phyloP scores from a whole-genome alignment of 64 coral and sea anemone genomes.

The Dendronephthya gigantea region DNA sequence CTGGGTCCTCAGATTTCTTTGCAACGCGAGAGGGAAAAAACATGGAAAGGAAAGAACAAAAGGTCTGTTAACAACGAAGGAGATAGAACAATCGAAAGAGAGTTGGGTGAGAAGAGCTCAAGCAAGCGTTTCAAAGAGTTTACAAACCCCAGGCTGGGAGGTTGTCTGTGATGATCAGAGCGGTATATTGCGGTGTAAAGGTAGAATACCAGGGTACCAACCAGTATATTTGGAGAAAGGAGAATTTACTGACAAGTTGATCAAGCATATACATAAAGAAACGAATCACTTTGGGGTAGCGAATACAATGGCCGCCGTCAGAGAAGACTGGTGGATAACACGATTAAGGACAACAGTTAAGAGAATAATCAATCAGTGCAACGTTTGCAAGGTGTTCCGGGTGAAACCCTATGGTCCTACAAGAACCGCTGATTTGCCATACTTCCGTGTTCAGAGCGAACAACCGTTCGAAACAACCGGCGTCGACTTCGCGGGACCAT shows the following conservation, averaged over 20 bases:
- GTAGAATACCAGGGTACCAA: constrained; percentile 31
- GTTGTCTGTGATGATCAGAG: constrained; percentile 24
- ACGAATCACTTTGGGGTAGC: constrained; percentile 44
- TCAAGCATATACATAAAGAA: constrained; percentile 38
- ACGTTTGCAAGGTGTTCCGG: constrained; percentile 35
- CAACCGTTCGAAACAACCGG: constrained; percentile 38
- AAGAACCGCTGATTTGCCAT: constrained; percentile 38
- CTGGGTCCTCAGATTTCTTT: constrained; percentile 33
- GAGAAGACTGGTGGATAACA: constrained; percentile 50
- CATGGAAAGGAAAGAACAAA: not conserved
- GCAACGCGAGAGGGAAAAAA: constrained; percentile 27
- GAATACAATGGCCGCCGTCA: constrained; percentile 28
- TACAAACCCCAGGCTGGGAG: constrained; percentile 39
- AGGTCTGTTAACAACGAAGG: constrained; percentile 6
- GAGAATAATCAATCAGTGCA: constrained; percentile 27
- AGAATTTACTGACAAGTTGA: constrained; percentile 32
- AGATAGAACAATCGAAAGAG: constrained; percentile 28
- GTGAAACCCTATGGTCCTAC: constrained; percentile 26
- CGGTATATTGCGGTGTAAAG: constrained; percentile 32
- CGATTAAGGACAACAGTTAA: constrained; percentile 33
- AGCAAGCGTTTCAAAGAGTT: not conserved
- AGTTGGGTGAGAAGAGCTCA: constrained; percentile 47
- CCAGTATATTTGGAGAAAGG: constrained; percentile 42
- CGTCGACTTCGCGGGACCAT: constrained; percentile 39
- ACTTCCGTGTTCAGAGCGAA: constrained; percentile 23